Evolutionary conservation across 2,113 vertebrate species (phyloP).

Genomic region (Muscicapa adusta): DNA sequence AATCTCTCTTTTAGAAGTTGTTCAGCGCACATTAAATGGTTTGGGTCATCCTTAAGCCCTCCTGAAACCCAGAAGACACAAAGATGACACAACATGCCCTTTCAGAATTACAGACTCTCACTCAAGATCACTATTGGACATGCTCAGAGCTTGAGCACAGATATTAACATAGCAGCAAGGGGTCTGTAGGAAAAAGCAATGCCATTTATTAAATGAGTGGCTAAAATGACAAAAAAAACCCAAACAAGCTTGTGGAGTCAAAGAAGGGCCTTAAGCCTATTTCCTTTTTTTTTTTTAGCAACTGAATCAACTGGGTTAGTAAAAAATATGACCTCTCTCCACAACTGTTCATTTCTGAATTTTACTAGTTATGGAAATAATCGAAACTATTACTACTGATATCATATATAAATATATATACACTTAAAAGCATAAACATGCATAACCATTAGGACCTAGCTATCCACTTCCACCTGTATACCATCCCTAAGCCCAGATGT

Average conservation of each 20-base stretch:
- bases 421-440: neutral
- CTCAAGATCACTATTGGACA: neutral
- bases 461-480: neutral
- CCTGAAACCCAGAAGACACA: neutral
- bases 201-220: neutral
- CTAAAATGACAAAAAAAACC: neutral
- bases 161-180: constrained; percentile 35
- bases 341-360: neutral
- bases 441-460: neutral
- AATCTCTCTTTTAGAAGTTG: neutral
- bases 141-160: neutral
- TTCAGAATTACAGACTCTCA: constrained; percentile 14
- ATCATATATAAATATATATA: neutral
- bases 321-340: neutral
- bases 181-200: neutral
- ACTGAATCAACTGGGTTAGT: neutral
- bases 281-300: neutral
- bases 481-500: neutral
- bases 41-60: neutral
- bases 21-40: neutral
- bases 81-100: neutral
- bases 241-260: neutral
- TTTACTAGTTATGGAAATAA: neutral
- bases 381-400: neutral
- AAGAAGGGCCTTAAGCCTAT: neutral